A percentile compares a stretch with the other conserved stretches of the same genome.
Conservation (phyloP, 1,140 invertebrate genomes). For the Ips typographus region DNA sequence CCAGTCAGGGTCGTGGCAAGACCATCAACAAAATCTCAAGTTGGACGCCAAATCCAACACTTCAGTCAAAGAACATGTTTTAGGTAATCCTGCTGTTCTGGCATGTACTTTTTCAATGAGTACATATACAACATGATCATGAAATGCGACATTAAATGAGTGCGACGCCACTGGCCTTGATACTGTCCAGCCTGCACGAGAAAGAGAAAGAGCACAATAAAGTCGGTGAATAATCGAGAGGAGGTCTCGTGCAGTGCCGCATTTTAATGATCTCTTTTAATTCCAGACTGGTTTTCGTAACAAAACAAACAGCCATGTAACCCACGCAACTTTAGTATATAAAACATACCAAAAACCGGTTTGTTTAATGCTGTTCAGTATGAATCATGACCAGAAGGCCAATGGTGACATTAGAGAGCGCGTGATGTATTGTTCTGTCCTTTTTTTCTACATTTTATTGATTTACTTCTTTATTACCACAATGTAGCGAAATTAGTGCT, state of each 20-base stretch:
- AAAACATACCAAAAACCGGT: too few species aligned
- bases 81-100: not conserved
- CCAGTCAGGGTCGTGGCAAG: conserved; percentile 7
- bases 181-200: not conserved
- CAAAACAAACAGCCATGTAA: conserved; percentile 7
- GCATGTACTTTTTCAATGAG: not conserved
- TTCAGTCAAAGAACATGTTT: too few species aligned
- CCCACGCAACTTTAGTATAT: conserved; percentile 15
- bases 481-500: too few species aligned
- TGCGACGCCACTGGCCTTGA: conserved; percentile 1
- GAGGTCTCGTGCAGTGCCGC: conserved; percentile 10
- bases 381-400: too few species aligned
- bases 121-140: not conserved
- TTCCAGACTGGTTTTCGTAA: conserved; percentile 24
- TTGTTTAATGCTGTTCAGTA: too few species aligned
- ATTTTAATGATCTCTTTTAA: conserved; percentile 19
- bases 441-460: too few species aligned
- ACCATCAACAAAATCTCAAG: too few species aligned
- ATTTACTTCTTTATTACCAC: too few species aligned
- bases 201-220: not conserved
- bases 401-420: too few species aligned
- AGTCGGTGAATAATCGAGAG: conserved; percentile 1
- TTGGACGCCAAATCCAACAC: not conserved
- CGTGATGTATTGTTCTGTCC: too few species aligned
- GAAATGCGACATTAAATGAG: not conserved